Evolutionary conservation across 2,797 vertebrate species (phyloP), one percentile per base, ranked within the genome.

Genomic region (Acropternis orthonyx): DNA sequence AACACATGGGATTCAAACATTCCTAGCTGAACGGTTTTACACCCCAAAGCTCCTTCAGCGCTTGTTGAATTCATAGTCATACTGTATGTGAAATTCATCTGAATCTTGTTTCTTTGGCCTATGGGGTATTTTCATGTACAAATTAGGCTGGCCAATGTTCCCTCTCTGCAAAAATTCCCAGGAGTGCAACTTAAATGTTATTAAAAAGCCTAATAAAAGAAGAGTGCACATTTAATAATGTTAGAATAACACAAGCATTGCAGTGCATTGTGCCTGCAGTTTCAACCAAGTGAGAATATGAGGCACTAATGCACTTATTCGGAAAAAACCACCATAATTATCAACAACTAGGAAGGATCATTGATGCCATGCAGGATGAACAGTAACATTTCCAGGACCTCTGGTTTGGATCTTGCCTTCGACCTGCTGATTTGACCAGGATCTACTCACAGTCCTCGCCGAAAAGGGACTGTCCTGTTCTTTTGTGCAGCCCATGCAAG

Each of bases 161-260:
- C 96, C 97, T 96, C 97, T 97, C 96, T 98, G 92, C 93, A 97
- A 96, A 97, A 97, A 97, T 97, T 98, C 97, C 97, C 97, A 94
- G 94, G 96, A 96, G 97, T 97, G 41, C 97, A 97, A 97, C 97
- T 98, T 97, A 98, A 97, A 98, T 97, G 97, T 97, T 98, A 98
- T 98, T 98, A 98, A 98, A 97, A 98, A 97, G 97, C 96, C 97
- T 98, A 98, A 97, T 98, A 98, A 98, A 98, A 98, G 97, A 96
- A 98, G 96, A 98, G 97, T 96, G 97, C 96, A 97, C 97, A 98
- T 98, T 98, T 98, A 98, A 98, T 98, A 98, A 98, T 95, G 97
- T 97, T 98, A 95, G 97, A 97, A 97, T 98, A 97, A 97, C 96
- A 96, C 95, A 95, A 66, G 93, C 66, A 73, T 97, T 96, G 96